Conservation (phyloP, 2,113 vertebrate species). For the Cepphus grylle region DNA sequence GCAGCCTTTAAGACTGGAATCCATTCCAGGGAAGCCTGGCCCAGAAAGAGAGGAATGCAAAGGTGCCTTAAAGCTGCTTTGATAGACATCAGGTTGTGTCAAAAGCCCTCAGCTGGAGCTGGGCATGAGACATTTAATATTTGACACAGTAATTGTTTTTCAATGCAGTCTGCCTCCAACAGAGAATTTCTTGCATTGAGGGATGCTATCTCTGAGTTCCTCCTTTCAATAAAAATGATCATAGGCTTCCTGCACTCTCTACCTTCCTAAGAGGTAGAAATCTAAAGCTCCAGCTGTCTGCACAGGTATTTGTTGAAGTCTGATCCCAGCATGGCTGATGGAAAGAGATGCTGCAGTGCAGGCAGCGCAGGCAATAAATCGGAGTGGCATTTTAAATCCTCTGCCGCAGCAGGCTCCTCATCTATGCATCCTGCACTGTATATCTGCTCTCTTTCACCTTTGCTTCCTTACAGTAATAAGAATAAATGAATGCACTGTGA, state of each 20-base stretch:
- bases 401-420: background rate
- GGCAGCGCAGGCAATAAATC: background rate
- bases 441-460: background rate
- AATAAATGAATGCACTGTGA: background rate
- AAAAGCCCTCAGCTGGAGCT: background rate
- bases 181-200: background rate
- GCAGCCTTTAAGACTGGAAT: background rate
- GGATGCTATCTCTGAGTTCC: background rate
- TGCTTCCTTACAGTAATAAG: background rate
- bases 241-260: background rate
- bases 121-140: background rate
- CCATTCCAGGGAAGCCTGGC: background rate
- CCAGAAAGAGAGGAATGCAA: background rate
- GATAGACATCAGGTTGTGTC: background rate
- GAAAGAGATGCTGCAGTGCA: constrained; percentile 23
- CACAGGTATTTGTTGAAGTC: background rate
- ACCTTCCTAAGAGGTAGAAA: background rate
- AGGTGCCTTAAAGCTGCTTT: background rate
- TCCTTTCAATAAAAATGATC: background rate
- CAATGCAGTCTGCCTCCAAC: background rate
- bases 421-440: background rate
- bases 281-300: background rate
- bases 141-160: background rate
- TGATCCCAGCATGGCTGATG: background rate
- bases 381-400: background rate